These are phyloP conservation scores for Rhopalosiphum maidis DNA, from an alignment of 1,140 invertebrate genomes.

Conservation along the genomic window DNA sequence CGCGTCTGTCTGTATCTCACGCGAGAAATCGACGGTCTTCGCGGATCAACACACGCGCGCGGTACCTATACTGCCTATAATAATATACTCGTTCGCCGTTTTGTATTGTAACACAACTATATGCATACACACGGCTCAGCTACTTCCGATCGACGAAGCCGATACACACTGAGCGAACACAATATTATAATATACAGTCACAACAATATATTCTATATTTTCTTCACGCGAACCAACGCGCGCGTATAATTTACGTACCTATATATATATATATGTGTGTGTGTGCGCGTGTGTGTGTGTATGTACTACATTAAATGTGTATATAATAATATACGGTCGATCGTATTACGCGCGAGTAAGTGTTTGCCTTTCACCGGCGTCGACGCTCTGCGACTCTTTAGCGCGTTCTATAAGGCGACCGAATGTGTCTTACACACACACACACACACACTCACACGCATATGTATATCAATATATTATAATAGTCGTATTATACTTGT, in stretches of 20 bases:
- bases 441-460: background rate
- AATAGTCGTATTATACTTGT: background rate
- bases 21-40: background rate
- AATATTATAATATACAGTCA: background rate
- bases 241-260: background rate
- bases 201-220: background rate
- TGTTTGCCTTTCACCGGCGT: constrained; percentile 4
- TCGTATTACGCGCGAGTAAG: background rate
- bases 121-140: too few relatives aligned
- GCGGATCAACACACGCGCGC: background rate
- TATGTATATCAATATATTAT: background rate
- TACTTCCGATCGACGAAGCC: background rate
- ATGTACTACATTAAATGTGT: background rate
- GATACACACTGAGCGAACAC: background rate
- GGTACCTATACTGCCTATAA: background rate
- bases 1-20: background rate
- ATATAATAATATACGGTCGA: background rate
- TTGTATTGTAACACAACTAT: background rate
- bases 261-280: too few relatives aligned
- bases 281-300: background rate
- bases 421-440: background rate
- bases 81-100: background rate
- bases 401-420: background rate
- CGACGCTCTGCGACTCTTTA: background rate
- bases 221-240: background rate